phyloP scores from a whole-genome alignment of 2,797 vertebrate species.

The Nyctibius grandis region DNA sequence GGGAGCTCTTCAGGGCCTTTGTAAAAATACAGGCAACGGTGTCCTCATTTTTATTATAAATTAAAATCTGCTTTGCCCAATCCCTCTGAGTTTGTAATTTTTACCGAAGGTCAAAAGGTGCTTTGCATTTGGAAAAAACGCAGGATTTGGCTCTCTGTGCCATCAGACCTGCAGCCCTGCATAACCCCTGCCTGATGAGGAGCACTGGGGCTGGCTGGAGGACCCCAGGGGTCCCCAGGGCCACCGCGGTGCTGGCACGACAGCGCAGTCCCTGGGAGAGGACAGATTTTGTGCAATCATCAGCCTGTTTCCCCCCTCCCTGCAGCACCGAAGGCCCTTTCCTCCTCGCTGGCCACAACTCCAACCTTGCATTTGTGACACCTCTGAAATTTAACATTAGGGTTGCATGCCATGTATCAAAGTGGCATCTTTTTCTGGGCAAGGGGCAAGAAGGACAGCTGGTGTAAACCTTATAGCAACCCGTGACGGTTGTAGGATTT shows the following conservation, averaged over 20 bases:
- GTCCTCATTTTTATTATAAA: conserved; percentile 7
- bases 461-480: neutral
- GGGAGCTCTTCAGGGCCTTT: neutral
- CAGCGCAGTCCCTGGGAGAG: rapidly evolving
- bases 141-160: neutral
- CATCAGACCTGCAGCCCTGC: neutral
- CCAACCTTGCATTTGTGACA: rapidly evolving
- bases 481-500: neutral
- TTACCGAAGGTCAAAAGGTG: neutral
- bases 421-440: neutral
- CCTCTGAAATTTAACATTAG: neutral
- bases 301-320: neutral
- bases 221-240: neutral
- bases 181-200: neutral
- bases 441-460: neutral
- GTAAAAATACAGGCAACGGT: neutral
- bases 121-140: neutral
- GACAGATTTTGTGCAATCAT: rapidly evolving
- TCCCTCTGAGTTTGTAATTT: neutral
- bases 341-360: neutral
- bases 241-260: neutral
- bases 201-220: neutral
- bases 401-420: rapidly evolving
- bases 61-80: neutral
- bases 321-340: neutral